Evolutionary conservation across 2,888 invertebrate genomes (phyloP).

Genomic region (Metopia argyrocephala): DNA sequence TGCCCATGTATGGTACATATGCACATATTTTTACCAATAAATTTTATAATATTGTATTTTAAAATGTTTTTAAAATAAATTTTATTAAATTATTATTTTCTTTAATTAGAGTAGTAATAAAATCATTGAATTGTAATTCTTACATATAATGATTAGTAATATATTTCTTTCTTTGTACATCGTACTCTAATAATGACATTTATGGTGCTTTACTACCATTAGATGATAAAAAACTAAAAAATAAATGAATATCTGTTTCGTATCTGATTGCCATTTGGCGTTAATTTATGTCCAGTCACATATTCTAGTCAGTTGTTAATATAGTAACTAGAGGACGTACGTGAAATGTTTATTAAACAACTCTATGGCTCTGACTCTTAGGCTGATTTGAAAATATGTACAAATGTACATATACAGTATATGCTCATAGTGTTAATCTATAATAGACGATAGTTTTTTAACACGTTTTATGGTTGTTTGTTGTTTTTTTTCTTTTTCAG

Average conservation of each 20-base stretch:
- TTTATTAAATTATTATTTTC: conserved; percentile 29
- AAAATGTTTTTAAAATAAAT: conserved; percentile 37
- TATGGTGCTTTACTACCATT: conserved; percentile 25
- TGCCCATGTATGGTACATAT: background rate
- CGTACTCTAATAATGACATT: background rate
- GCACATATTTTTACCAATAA: background rate
- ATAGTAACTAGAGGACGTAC: conserved; percentile 65
- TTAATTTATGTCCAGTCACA: conserved; percentile 65
- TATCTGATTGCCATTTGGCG: conserved; percentile 56
- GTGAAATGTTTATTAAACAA: conserved; percentile 60
- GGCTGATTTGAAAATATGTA: conserved; percentile 1
- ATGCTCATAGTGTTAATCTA: background rate
- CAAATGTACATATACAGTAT: background rate
- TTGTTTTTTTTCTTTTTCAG: background rate
- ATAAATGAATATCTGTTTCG: conserved; percentile 37
- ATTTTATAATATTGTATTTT: conserved; percentile 9
- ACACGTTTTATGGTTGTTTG: background rate
- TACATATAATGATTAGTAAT: background rate
- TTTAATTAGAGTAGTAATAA: conserved; percentile 37
- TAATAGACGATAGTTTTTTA: background rate
- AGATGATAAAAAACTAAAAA: conserved; percentile 28
- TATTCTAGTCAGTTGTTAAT: conserved; percentile 61
- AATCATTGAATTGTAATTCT: conserved; percentile 12
- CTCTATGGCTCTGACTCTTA: background rate
- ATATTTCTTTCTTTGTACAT: background rate